These are phyloP conservation scores for Delichon dasypus DNA, from an alignment of 2,797 vertebrate genomes.

Conservation along the genomic window DNA sequence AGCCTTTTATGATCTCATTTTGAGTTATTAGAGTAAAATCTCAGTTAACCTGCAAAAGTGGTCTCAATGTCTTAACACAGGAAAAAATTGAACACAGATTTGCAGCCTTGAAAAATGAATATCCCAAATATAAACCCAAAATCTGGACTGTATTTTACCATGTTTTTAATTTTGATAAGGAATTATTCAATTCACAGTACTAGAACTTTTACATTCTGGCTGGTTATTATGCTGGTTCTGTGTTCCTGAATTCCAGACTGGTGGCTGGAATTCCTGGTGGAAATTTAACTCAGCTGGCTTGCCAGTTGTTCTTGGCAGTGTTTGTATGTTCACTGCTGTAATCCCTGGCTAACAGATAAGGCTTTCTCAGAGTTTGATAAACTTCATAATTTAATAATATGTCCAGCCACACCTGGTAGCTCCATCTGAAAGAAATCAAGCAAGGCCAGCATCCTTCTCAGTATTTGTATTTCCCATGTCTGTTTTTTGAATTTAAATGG, in stretches of 20 bases:
- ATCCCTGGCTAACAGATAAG: not conserved
- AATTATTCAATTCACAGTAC: not conserved
- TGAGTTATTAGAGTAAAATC: not conserved
- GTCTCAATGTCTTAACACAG: not conserved
- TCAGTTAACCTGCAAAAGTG: not conserved
- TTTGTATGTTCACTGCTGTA: not conserved
- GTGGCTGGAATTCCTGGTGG: not conserved
- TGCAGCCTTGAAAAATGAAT: not conserved
- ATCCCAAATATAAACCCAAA: not conserved
- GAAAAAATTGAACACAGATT: not conserved
- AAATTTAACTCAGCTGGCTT: not conserved
- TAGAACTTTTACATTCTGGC: not conserved
- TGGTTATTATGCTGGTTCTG: not conserved
- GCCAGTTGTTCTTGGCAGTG: not conserved
- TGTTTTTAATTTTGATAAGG: not conserved
- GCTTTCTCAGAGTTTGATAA: not conserved
- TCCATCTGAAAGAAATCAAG: not conserved
- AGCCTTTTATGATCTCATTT: not conserved
- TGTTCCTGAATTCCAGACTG: not conserved
- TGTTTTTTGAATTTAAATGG: not conserved
- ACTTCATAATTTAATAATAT: not conserved
- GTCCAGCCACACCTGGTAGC: not conserved
- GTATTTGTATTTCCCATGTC: not conserved
- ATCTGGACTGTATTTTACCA: not conserved
- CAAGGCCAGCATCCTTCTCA: not conserved